Evolutionary conservation across 2,113 vertebrate genomes (phyloP).

Genomic region (Strix uralensis): DNA sequence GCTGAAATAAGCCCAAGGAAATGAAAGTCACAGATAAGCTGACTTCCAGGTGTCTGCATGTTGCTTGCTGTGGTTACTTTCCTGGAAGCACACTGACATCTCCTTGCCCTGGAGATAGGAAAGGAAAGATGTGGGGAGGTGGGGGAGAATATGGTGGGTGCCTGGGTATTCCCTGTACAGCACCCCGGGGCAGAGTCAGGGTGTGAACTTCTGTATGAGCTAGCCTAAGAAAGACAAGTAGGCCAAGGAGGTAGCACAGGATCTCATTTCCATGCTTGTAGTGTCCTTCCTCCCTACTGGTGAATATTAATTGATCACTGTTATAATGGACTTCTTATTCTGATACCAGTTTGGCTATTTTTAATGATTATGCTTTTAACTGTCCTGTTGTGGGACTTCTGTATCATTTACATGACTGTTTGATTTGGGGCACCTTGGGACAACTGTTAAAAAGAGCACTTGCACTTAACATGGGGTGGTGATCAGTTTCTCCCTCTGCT

Average conservation of each 20-base stretch:
- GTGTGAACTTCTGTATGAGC: fast-evolving
- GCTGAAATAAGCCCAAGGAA: background rate
- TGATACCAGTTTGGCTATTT: background rate
- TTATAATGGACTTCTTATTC: background rate
- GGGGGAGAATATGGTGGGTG: background rate
- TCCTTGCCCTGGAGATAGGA: background rate
- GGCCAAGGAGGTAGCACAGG: background rate
- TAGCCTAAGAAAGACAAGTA: background rate
- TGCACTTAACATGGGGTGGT: background rate
- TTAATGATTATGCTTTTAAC: background rate
- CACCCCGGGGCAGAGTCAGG: background rate
- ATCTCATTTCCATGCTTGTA: background rate
- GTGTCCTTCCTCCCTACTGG: background rate
- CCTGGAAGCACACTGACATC: fast-evolving
- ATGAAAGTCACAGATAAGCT: background rate
- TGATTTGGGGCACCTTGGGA: background rate
- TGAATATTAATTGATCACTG: background rate
- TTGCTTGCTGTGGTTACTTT: background rate
- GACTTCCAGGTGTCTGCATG: background rate
- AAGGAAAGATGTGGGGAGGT: background rate
- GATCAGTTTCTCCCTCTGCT: fast-evolving
- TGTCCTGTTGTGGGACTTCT: background rate
- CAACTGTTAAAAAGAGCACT: background rate
- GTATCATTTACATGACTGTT: background rate
- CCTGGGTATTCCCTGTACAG: background rate